These are phyloP conservation scores for Neofelis nebulosa DNA, from an alignment of 2,113 vertebrate genomes.

Conservation along the genomic window DNA sequence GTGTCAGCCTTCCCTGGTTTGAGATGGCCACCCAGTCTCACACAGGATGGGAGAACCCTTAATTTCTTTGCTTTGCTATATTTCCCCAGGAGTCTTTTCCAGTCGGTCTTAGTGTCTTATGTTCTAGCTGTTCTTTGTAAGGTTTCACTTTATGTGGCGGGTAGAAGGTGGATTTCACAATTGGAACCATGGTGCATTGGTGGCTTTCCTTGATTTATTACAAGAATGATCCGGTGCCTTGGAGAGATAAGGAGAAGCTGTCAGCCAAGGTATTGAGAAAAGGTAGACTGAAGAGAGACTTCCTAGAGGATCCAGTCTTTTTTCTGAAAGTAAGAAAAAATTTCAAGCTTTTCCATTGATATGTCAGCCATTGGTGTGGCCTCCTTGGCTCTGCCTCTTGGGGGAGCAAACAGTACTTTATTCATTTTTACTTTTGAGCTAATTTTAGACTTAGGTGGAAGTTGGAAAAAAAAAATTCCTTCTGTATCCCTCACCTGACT, in stretches of 20 bases:
- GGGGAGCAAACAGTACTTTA: background rate
- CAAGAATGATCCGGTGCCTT: background rate
- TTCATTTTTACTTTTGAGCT: conserved; percentile 31
- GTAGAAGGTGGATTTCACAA: background rate
- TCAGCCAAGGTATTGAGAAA: background rate
- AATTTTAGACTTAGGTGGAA: conserved; percentile 56
- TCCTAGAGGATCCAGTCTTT: background rate
- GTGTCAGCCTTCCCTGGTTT: background rate
- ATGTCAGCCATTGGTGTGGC: background rate
- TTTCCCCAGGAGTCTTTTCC: background rate
- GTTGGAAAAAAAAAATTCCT: conserved; percentile 19
- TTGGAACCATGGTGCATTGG: background rate
- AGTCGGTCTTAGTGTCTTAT: background rate
- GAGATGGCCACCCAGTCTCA: background rate
- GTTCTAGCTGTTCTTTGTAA: background rate
- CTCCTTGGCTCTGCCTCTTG: background rate
- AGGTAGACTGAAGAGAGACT: background rate
- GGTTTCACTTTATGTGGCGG: background rate
- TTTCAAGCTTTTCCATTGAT: background rate
- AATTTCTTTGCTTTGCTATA: background rate
- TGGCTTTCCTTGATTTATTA: background rate
- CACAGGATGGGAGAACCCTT: background rate
- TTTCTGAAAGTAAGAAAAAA: background rate
- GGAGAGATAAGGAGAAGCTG: background rate
- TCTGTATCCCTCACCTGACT: background rate